A percentile compares a stretch with the other conserved stretches of the same genome.
phyloP scores from a whole-genome alignment of 2,888 invertebrate species.

The Boloria euphrosyne region DNA sequence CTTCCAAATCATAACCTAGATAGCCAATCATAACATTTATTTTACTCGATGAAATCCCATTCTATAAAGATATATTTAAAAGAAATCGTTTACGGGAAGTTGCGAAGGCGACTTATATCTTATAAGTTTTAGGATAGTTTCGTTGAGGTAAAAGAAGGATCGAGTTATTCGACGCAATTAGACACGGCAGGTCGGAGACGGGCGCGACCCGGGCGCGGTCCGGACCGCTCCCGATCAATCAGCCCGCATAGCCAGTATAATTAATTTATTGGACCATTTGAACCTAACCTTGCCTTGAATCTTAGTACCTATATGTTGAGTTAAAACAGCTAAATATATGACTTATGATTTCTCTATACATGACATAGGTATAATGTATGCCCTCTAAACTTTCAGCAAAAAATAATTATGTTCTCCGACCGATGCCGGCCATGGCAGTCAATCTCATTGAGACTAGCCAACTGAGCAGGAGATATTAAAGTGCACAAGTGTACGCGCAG shows the following conservation, averaged over 20 bases:
- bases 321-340: conserved; percentile 3
- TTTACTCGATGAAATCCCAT: no score
- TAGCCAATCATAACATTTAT: no score
- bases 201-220: conserved; percentile 55
- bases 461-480: no score
- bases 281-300: conserved; percentile 36
- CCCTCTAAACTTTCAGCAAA: not conserved
- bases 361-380: no score
- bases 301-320: conserved; percentile 25
- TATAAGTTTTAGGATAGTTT: not conserved
- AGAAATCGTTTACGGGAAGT: not conserved
- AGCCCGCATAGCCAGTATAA: conserved; percentile 57
- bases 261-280: conserved; percentile 58
- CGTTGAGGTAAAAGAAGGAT: conserved; percentile 45
- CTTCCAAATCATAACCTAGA: no score
- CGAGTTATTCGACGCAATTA: conserved; percentile 65
- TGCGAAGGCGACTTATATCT: not conserved
- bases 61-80: no score
- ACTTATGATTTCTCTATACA: not conserved
- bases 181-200: conserved; percentile 54
- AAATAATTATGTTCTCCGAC: no score
- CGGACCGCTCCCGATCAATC: conserved; percentile 58
- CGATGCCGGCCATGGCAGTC: no score
- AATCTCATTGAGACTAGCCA: no score
- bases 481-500: no score